A percentile compares a stretch with the other conserved stretches of the same genome.
These are phyloP conservation scores for Tipula lateralis DNA, from an alignment of 2,888 invertebrate genomes.

Conservation along the genomic window DNA sequence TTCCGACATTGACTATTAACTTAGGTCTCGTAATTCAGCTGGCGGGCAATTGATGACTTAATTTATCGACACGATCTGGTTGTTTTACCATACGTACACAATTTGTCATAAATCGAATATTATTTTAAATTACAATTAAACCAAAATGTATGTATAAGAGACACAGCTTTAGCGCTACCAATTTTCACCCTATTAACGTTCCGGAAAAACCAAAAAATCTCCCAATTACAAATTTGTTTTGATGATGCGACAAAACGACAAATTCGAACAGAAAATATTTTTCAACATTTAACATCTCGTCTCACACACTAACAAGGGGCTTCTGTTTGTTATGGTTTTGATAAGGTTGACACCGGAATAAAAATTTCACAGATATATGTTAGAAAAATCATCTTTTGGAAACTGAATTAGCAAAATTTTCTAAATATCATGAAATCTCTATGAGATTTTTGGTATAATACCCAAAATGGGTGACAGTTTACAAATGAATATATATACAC, in stretches of 20 bases:
- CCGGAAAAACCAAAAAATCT: not conserved
- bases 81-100: too few species aligned
- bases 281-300: not conserved
- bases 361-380: not conserved
- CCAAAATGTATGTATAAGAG: not conserved
- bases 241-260: constrained; percentile 9
- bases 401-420: constrained; percentile 1
- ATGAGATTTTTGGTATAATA: not conserved
- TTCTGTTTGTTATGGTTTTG: constrained; percentile 11
- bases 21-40: too few species aligned
- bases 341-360: not conserved
- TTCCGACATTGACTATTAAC: too few species aligned
- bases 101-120: too few species aligned
- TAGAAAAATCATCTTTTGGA: not conserved
- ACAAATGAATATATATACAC: not conserved
- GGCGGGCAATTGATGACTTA: too few species aligned
- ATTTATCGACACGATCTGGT: too few species aligned
- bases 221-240: not conserved
- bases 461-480: not conserved
- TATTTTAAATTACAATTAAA: not conserved
- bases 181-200: not conserved
- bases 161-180: not conserved
- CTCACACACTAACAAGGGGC: not conserved
- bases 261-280: not conserved
- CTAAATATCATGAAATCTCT: not conserved